Evolutionary conservation across 2,797 vertebrate genomes (phyloP).

Genomic region (Hoplostethus atlanticus): DNA sequence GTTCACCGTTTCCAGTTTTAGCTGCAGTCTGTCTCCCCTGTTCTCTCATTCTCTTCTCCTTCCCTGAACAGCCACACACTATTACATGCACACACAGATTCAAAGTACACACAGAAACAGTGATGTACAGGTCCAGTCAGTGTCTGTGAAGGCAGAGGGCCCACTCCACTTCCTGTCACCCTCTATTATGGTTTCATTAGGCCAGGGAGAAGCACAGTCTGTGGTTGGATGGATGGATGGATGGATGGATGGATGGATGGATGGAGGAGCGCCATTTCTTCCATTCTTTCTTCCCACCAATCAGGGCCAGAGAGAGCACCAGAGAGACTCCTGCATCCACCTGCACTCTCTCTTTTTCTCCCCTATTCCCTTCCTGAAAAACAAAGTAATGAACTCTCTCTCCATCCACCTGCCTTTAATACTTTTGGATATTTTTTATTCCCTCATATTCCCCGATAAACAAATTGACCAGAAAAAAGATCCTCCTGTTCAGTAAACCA

Average conservation of each 20-base stretch:
- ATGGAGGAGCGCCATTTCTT: slow-evolving; percentile 42
- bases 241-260: slow-evolving; percentile 37
- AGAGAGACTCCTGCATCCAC: slow-evolving; percentile 45
- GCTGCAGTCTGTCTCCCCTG: slow-evolving; percentile 7
- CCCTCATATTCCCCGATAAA: background rate
- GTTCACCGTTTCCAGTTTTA: slow-evolving; percentile 19
- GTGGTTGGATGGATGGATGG: slow-evolving; percentile 48
- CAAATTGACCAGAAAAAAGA: background rate
- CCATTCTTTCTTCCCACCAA: too few relatives aligned
- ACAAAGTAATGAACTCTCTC: background rate
- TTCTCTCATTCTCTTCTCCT: slow-evolving; percentile 15
- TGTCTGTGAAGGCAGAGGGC: slow-evolving; percentile 44
- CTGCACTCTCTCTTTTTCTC: slow-evolving; percentile 23
- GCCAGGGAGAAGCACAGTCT: slow-evolving; percentile 30
- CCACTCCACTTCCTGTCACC: slow-evolving; percentile 60
- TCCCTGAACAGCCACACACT: background rate
- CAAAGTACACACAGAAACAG: slow-evolving; percentile 4
- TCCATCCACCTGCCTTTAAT: background rate
- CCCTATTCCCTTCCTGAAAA: background rate
- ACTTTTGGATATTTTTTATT: background rate
- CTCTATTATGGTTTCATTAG: slow-evolving; percentile 73
- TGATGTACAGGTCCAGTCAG: slow-evolving; percentile 36
- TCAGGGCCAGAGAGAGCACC: slow-evolving; percentile 40
- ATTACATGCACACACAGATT: background rate
- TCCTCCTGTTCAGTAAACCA: background rate